These are phyloP conservation scores for Idaea biselata DNA, from an alignment of 2,888 invertebrate genomes.

Conservation along the genomic window DNA sequence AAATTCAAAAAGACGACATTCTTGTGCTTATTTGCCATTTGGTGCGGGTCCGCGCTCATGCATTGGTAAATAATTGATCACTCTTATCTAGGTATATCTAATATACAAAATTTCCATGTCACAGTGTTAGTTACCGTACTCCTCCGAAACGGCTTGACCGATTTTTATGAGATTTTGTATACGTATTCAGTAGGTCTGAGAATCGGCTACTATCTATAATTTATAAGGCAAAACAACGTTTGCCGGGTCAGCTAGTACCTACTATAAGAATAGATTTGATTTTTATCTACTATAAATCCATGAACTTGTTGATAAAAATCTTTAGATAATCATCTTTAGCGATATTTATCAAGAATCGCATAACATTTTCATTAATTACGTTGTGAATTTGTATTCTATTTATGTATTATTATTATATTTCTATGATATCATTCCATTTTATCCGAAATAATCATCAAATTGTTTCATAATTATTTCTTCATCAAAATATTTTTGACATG, in stretches of 20 bases:
- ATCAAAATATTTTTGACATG: not conserved
- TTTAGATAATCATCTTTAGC: not conserved
- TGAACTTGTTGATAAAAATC: not conserved
- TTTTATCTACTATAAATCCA: too few species aligned
- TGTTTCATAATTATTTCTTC: not conserved
- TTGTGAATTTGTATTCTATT: too few species aligned
- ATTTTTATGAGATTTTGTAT: too few species aligned
- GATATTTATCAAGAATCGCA: not conserved
- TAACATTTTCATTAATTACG: not conserved
- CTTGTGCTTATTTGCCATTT: conserved; percentile 62
- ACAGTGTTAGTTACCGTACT: too few species aligned
- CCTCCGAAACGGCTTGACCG: too few species aligned
- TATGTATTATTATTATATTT: too few species aligned
- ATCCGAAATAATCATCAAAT: not conserved
- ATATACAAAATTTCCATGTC: too few species aligned
- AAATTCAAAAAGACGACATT: conserved; percentile 44
- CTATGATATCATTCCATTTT: not conserved
- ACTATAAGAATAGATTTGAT: too few species aligned
- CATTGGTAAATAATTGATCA: conserved; percentile 63
- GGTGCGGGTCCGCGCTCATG: conserved; percentile 67
- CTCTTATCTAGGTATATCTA: not conserved
- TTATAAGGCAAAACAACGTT: too few species aligned
- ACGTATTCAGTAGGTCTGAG: too few species aligned
- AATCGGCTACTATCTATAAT: too few species aligned
- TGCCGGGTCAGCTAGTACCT: too few species aligned